A percentile compares a stretch with the other conserved stretches of the same genome.
Conservation (phyloP, 2,113 vertebrate species). For the Mus musculus region GRCm39 chr3:119302501-119303000, state of each 20-base stretch:
- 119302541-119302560: conserved; percentile 15
- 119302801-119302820: conserved; percentile 48
- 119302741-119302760: conserved; percentile 26
- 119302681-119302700: conserved; percentile 61
- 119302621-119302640: conserved; percentile 54
- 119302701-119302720: conserved; percentile 64
- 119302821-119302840: conserved; percentile 55
- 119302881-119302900: neutral
- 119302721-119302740: conserved; percentile 10
- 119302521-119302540: conserved; percentile 60
- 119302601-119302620: conserved; percentile 47
- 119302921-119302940: neutral
- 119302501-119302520: conserved; percentile 49
- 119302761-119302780: conserved; percentile 61
- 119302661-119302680: conserved; percentile 55
- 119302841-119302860: conserved; percentile 47
- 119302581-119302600: conserved; percentile 64
- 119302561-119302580: conserved; percentile 54
- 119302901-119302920: conserved; percentile 33
- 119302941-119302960: conserved; percentile 30
- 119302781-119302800: conserved; percentile 37
- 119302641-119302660: conserved; percentile 48
- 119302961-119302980: conserved; percentile 53
- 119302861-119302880: conserved; percentile 53
- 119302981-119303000: conserved; percentile 71